phyloP scores from a whole-genome alignment of 2,113 vertebrate genomes.

The Conger conger region DNA sequence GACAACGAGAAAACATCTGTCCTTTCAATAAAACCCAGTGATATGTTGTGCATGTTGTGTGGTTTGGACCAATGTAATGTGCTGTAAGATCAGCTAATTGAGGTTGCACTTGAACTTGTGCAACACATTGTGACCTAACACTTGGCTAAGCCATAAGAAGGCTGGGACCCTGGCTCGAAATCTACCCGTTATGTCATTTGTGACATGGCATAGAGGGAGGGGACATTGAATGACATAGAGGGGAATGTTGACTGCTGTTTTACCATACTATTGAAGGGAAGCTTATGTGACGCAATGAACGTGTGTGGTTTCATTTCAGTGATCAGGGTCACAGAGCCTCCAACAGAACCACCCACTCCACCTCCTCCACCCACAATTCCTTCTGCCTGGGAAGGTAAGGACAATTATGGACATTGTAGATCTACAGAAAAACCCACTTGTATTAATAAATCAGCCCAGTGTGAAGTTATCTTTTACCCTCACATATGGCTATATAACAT shows the following conservation, averaged over 20 bases:
- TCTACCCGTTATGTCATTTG: too few relatives aligned
- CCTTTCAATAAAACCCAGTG: neutral
- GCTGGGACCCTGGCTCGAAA: too few relatives aligned
- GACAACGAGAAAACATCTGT: neutral
- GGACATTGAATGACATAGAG: too few relatives aligned
- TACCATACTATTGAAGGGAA: neutral
- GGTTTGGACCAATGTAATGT: neutral
- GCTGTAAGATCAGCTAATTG: too few relatives aligned
- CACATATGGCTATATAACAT: neutral
- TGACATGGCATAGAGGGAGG: too few relatives aligned
- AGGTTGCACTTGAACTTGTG: too few relatives aligned
- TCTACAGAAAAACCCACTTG: neutral
- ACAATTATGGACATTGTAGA: neutral
- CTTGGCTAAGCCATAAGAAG: too few relatives aligned
- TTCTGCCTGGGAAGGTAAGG: slow-evolving; percentile 86
- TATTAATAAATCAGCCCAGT: neutral
- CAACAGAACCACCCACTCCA: slow-evolving; percentile 84
- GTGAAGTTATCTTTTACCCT: neutral
- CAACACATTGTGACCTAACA: too few relatives aligned
- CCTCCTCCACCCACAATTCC: slow-evolving; percentile 88
- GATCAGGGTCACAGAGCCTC: slow-evolving; percentile 86
- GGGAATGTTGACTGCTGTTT: neutral
- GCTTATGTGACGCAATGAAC: neutral
- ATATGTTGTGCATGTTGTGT: neutral
- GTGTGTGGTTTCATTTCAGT: slow-evolving; percentile 63